A percentile compares a stretch with the other conserved stretches of the same genome.
These are phyloP conservation scores for Tiaroga cobitis DNA, from an alignment of 2,797 vertebrate species.

Conservation along the genomic window DNA sequence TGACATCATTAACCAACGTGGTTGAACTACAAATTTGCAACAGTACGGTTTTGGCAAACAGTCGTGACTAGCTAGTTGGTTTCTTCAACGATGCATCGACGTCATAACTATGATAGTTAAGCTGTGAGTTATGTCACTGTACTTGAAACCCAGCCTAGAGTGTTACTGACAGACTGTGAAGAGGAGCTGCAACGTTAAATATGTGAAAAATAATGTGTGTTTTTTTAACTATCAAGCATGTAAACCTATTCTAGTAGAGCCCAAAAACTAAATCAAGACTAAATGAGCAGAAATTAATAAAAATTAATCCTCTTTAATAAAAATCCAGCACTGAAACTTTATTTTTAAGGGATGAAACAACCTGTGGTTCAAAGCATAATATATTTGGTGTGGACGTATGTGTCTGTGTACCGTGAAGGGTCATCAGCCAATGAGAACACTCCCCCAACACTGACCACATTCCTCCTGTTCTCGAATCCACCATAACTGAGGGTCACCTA, in stretches of 20 bases:
- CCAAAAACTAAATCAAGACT: not conserved
- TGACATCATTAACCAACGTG: no score
- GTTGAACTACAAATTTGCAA: no score
- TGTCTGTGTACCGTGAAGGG: slow-evolving; percentile 83
- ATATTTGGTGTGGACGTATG: not conserved
- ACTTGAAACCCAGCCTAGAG: no score
- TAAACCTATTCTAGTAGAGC: no score
- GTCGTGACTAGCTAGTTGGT: no score
- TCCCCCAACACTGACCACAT: slow-evolving; percentile 86
- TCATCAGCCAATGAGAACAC: slow-evolving; percentile 88
- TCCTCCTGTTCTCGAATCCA: slow-evolving; percentile 90
- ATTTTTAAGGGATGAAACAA: not conserved
- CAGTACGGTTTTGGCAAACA: no score
- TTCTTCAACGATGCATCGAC: not conserved
- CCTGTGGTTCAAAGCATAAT: not conserved
- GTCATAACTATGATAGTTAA: not conserved
- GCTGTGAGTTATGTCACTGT: no score
- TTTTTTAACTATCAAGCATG: no score
- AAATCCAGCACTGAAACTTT: not conserved
- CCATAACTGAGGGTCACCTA: slow-evolving; percentile 96
- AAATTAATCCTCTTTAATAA: not conserved
- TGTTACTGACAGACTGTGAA: not conserved
- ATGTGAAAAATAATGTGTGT: no score
- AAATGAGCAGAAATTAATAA: not conserved
- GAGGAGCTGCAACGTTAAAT: not conserved